Percentiles rank a stretch among this genome's conserved stretches.
Evolutionary conservation across 2,888 invertebrate genomes (phyloP).

Genomic region (Polylopha cassiicola): DNA sequence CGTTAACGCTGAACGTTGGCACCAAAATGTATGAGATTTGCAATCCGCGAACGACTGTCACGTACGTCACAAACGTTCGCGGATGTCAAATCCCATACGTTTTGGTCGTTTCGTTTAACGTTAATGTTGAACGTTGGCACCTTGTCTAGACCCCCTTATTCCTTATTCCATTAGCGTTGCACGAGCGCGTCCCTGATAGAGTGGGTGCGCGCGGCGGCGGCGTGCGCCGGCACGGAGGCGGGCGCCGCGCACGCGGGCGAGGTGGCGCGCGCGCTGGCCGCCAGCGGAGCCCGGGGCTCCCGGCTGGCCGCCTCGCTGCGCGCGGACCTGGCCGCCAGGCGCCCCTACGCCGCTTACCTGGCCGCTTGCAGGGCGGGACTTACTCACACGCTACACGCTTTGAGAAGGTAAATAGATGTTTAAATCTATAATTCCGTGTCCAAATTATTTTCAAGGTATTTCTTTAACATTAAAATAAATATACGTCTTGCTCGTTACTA

Average conservation of each 20-base stretch:
- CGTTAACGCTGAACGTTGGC: too few species aligned
- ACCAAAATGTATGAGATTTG: too few species aligned
- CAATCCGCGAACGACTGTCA: too few species aligned
- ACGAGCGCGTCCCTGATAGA: constrained; percentile 56
- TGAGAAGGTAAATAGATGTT: constrained; percentile 36
- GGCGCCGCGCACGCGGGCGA: constrained; percentile 41
- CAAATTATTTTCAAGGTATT: too few species aligned
- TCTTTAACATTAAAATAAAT: too few species aligned
- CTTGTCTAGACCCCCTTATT: background rate
- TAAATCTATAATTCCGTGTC: background rate
- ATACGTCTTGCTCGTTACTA: too few species aligned
- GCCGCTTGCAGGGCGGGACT: constrained; percentile 55
- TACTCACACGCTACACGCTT: constrained; percentile 46
- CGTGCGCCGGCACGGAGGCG: constrained; percentile 35
- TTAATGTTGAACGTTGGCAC: too few species aligned
- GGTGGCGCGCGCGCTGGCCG: constrained; percentile 30
- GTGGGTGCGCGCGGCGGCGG: constrained; percentile 56
- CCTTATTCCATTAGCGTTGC: constrained; percentile 38
- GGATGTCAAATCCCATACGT: too few species aligned
- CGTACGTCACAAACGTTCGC: too few species aligned
- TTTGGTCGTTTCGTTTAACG: too few species aligned
- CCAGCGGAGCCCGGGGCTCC: constrained; percentile 30
- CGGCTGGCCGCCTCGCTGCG: constrained; percentile 59
- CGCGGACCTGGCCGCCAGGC: constrained; percentile 60
- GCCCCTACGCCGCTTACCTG: constrained; percentile 64